These are phyloP conservation scores for Craniophora ligustri DNA, from an alignment of 2,888 invertebrate genomes.

Conservation along the genomic window DNA sequence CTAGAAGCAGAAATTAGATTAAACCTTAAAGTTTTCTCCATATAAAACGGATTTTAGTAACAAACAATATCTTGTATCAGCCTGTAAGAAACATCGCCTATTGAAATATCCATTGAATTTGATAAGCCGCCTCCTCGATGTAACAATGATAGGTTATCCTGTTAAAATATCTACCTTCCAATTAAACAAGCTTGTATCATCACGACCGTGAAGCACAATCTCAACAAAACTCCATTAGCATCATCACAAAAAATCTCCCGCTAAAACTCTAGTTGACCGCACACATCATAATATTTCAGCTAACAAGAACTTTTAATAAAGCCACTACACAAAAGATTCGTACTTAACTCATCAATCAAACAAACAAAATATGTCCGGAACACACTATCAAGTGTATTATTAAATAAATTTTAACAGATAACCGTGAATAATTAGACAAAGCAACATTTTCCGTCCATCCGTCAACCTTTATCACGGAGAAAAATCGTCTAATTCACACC, in stretches of 20 bases:
- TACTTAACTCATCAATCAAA: slow-evolving; percentile 75
- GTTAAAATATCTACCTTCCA: slow-evolving; percentile 2
- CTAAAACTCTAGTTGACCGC: slow-evolving; percentile 44
- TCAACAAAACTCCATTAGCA: slow-evolving; percentile 41
- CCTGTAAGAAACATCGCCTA: too few relatives aligned
- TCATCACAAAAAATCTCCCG: slow-evolving; percentile 40
- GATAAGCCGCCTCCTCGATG: too few relatives aligned
- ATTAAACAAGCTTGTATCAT: slow-evolving; percentile 20
- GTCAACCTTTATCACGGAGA: slow-evolving; percentile 85
- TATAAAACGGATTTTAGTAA: too few relatives aligned
- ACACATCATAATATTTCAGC: slow-evolving; percentile 53
- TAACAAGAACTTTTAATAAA: slow-evolving; percentile 55
- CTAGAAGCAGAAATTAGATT: too few relatives aligned
- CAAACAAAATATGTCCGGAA: slow-evolving; percentile 50
- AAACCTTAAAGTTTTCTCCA: too few relatives aligned
- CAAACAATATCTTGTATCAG: background rate
- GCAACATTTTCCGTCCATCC: slow-evolving; percentile 77
- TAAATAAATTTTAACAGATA: slow-evolving; percentile 83
- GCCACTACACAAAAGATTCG: slow-evolving; percentile 59
- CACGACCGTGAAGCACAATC: slow-evolving; percentile 24
- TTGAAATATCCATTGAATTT: too few relatives aligned
- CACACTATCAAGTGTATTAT: slow-evolving; percentile 79
- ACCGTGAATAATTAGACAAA: slow-evolving; percentile 85
- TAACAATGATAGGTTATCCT: slow-evolving; percentile 7
- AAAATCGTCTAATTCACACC: slow-evolving; percentile 87